Base-by-base conservation (phyloP, 1,140 invertebrate genomes). In the Leptonema lineaticorne region DNA sequence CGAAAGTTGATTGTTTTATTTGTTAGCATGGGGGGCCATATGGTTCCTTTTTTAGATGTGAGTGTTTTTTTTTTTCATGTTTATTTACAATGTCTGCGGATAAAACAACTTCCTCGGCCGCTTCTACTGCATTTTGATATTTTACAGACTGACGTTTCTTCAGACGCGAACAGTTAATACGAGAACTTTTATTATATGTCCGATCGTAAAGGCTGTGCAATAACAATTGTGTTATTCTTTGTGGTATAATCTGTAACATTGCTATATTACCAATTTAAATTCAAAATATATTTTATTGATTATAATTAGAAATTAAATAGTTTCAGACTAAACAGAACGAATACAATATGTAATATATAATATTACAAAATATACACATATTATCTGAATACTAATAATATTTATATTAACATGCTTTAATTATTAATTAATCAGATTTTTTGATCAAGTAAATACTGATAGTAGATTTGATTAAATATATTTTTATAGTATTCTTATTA, bases 101-200 rank as follows among this genome's bases (percentile, higher is more conserved):
- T 64, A 50, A 64, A 64, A 64, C 45, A 64, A 64, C 62, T 64
- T 64, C 62, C 62, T 33, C 46, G 30, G 24, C 11, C 30, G 37
- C 22, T 18, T 22, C n/a, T n/a, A n/a, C n/a, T 18, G 9, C 24
- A 18, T 64, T 64, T 64, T 64, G 62, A 64, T 64, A 64, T 50
- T 64, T 37, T 11, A 64, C 62, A 64, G 57, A 16, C 50, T n/a
- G 37, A 41, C 37, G 2, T 41, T 41, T 41, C 37, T 11, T 4
- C 37, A 41, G n/a, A 5, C 30, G 5, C 30, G 37, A n/a, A 22
- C 50, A 26, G 50, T 53, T 53, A 20, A 26, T 53, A 53, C 3
- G 24, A 53, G 3, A 24, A 5, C 7, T 50, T 50, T 50, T 53
- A 26, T 53, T 20, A 50, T 11, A 11, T 33, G 18, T 20, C 24